phyloP scores from a whole-genome alignment of 2,888 invertebrate genomes.

The Euspilapteryx auroguttella region DNA sequence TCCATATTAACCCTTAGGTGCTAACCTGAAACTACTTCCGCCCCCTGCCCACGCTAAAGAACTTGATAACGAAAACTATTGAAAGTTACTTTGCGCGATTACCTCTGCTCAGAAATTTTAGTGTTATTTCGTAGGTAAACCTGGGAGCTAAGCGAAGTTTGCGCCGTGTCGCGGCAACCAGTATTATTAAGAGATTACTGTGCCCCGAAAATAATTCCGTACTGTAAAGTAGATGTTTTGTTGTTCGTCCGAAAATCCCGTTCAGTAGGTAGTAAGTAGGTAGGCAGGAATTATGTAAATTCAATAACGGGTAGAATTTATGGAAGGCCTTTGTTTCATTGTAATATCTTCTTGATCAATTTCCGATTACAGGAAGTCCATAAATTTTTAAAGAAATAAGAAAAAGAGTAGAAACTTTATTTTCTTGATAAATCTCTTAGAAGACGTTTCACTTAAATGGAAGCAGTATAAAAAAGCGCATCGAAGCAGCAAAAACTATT shows the following conservation, averaged over 20 bases:
- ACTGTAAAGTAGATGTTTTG: constrained; percentile 16
- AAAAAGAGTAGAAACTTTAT: too few species aligned
- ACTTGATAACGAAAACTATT: constrained; percentile 37
- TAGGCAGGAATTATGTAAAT: constrained; percentile 49
- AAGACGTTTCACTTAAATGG: too few species aligned
- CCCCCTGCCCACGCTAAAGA: constrained; percentile 20
- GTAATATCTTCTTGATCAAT: too few species aligned
- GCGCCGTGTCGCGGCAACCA: constrained; percentile 12
- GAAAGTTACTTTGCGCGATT: constrained; percentile 42
- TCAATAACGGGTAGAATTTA: constrained; percentile 18
- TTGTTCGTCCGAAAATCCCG: constrained; percentile 14
- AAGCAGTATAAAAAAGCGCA: constrained; percentile 45
- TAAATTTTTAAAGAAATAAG: neutral
- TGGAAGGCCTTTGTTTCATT: constrained; percentile 24
- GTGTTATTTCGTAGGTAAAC: constrained; percentile 20
- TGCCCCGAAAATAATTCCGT: constrained; percentile 29
- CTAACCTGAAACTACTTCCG: constrained; percentile 27
- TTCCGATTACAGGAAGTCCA: neutral
- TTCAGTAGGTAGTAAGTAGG: too few species aligned
- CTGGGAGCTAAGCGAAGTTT: constrained; percentile 12
- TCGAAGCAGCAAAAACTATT: constrained; percentile 47
- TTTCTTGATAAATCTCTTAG: too few species aligned
- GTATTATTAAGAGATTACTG: constrained; percentile 38
- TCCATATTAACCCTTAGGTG: constrained; percentile 47
- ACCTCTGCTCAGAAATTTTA: constrained; percentile 15